Conservation (phyloP, 2,888 invertebrate genomes). For the Latrodectus hesperus region DNA sequence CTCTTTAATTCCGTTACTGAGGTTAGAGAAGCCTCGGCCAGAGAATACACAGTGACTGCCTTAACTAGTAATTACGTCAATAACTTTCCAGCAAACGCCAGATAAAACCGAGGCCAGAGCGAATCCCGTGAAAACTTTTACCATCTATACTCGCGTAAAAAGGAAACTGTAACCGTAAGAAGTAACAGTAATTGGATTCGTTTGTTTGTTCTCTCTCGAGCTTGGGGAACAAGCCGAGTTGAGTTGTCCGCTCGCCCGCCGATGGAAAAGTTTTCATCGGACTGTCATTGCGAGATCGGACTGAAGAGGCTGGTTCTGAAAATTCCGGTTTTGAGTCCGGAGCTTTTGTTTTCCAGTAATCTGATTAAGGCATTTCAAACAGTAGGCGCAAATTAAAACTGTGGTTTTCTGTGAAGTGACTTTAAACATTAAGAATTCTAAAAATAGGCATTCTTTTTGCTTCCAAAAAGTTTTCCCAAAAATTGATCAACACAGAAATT, state of each 20-base stretch:
- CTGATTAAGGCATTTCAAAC: not conserved
- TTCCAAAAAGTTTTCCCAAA: too few relatives aligned
- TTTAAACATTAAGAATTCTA: too few relatives aligned
- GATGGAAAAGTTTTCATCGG: conserved; percentile 32
- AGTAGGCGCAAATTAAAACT: not conserved
- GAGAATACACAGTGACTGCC: conserved; percentile 30
- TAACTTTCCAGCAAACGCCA: conserved; percentile 33
- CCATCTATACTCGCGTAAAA: conserved; percentile 16
- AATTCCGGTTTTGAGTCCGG: not conserved
- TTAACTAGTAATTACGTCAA: conserved; percentile 66
- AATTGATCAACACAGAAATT: too few relatives aligned
- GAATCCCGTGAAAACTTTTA: conserved; percentile 50
- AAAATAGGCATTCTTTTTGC: too few relatives aligned
- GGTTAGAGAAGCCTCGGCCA: not conserved
- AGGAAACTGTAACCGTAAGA: conserved; percentile 33
- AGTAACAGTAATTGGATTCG: conserved; percentile 62
- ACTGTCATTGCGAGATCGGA: not conserved
- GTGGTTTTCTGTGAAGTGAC: too few relatives aligned
- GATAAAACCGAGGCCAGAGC: not conserved
- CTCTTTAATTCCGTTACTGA: conserved; percentile 57
- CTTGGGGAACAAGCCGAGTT: conserved; percentile 22
- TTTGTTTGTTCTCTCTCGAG: conserved; percentile 47
- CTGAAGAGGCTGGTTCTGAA: not conserved
- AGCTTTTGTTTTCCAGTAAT: not conserved
- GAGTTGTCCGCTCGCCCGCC: conserved; percentile 27